Evolutionary conservation across 2,797 vertebrate species (phyloP), one percentile per base, ranked within the genome.

Genomic region (Mus minutoides): DNA sequence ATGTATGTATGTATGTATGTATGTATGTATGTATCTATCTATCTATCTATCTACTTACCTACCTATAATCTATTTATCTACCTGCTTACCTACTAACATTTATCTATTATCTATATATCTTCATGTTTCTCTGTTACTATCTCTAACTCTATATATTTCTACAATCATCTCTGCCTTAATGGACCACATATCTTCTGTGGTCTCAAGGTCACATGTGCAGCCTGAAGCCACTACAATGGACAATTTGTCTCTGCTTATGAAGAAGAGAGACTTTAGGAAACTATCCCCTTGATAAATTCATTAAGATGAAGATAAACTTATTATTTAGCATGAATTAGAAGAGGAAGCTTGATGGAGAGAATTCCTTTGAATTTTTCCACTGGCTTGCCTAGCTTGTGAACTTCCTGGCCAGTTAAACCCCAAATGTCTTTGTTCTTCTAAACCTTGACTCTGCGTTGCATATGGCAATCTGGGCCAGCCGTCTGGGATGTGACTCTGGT

Each of bases 401-500:
- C 93, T 94, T 92, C n/a, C 52, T 4, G 90, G 79, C 43, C 78
- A 43, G 78, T 92, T 62, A 83, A 16, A 62, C 73, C 90, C 49
- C 58, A 37, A 29, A 79, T 24, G 19, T 67, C 82, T 90, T 92
- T 79, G 78, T 93, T 12, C 91, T 67, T 90, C 54, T 64, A 90
- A 96, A 87, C 49, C 75, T 56, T 58, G 46, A 88, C 78, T 95
- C 93, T 87, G 54, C 34, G 96, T 91, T 97, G 95, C 97, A 89
- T 73, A 93, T 76, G 96, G 96, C 73, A 88, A 97, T 97, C 92
- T 95, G 92, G 76, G 80, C 91, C 49, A 78, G 96, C 96, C 40
- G 94, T 93, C 88, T 90, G 88, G 90, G 90, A 96, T 34, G 97
- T 94, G 97, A 88, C 95, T 97, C 0, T n/a, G 95, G 97, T 96